A percentile compares a stretch with the other conserved stretches of the same genome.
phyloP scores from a whole-genome alignment of 1,140 invertebrate genomes.

The Choristoneura fumiferana region DNA sequence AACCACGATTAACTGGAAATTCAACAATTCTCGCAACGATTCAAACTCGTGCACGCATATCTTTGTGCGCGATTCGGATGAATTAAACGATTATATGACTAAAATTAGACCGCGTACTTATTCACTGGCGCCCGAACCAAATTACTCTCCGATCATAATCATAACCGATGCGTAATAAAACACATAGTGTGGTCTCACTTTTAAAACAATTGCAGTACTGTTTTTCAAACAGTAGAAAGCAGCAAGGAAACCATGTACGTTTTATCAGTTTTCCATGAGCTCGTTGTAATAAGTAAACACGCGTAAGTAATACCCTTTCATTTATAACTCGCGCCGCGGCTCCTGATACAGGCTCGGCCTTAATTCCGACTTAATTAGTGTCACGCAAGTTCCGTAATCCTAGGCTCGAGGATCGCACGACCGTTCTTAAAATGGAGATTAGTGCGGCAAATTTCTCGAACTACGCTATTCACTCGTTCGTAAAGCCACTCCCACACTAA shows the following conservation, averaged over 20 bases:
- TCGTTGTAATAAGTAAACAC: constrained; percentile 55
- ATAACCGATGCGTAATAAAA: too few species aligned
- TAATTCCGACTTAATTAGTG: constrained; percentile 77
- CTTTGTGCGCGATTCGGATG: too few species aligned
- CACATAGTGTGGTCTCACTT: too few species aligned
- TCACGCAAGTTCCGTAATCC: constrained; percentile 77
- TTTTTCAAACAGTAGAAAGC: neutral
- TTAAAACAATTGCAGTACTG: too few species aligned
- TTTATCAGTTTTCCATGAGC: constrained; percentile 31
- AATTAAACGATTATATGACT: too few species aligned
- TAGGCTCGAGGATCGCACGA: constrained; percentile 69
- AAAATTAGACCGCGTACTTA: too few species aligned
- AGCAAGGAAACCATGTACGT: neutral
- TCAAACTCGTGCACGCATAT: too few species aligned
- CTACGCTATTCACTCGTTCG: constrained; percentile 57
- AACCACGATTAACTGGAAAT: too few species aligned
- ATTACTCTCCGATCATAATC: too few species aligned
- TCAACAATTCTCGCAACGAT: too few species aligned
- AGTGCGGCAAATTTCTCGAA: constrained; percentile 70
- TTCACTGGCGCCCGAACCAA: too few species aligned
- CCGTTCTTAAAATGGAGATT: constrained; percentile 77
- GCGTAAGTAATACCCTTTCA: constrained; percentile 74
- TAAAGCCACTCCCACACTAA: constrained; percentile 56
- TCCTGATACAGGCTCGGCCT: constrained; percentile 73
- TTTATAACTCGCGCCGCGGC: constrained; percentile 72